Percentiles rank a stretch among this genome's conserved stretches.
These are phyloP conservation scores for Drosophila antonietae DNA, from an alignment of 2,888 invertebrate genomes.

Conservation along the genomic window DNA sequence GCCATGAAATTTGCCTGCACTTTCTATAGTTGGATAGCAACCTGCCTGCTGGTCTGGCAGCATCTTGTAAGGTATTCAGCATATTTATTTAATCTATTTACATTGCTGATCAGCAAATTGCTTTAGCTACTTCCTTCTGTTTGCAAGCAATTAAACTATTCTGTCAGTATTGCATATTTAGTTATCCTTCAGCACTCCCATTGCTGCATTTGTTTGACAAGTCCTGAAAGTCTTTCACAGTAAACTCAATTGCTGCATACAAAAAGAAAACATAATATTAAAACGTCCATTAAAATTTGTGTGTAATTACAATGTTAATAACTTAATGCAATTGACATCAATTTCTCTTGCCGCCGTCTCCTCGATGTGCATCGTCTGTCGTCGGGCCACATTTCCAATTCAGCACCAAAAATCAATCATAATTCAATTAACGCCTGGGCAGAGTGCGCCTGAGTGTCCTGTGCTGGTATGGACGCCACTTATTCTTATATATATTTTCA, in stretches of 20 bases:
- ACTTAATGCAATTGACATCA: slow-evolving; percentile 74
- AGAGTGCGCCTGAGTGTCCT: slow-evolving; percentile 15
- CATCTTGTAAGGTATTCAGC: slow-evolving; percentile 13
- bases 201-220: neutral
- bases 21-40: slow-evolving; percentile 25
- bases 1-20: slow-evolving; percentile 43
- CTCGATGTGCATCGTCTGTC: slow-evolving; percentile 5
- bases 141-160: slow-evolving; percentile 42
- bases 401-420: slow-evolving; percentile 67
- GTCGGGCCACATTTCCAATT: slow-evolving; percentile 43
- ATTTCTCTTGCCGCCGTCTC: slow-evolving; percentile 46
- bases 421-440: slow-evolving; percentile 68
- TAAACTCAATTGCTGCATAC: slow-evolving; percentile 55
- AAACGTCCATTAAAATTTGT: slow-evolving; percentile 67
- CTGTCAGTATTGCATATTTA: slow-evolving; percentile 11
- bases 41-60: slow-evolving; percentile 15
- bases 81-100: slow-evolving; percentile 38
- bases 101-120: slow-evolving; percentile 29
- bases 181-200: neutral
- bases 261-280: slow-evolving; percentile 13
- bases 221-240: slow-evolving; percentile 5
- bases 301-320: slow-evolving; percentile 74
- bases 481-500: neutral
- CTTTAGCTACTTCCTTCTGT: slow-evolving; percentile 10
- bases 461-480: neutral